phyloP scores from a whole-genome alignment of 2,113 vertebrate genomes.

The Rhynchopsitta pachyrhyncha region DNA sequence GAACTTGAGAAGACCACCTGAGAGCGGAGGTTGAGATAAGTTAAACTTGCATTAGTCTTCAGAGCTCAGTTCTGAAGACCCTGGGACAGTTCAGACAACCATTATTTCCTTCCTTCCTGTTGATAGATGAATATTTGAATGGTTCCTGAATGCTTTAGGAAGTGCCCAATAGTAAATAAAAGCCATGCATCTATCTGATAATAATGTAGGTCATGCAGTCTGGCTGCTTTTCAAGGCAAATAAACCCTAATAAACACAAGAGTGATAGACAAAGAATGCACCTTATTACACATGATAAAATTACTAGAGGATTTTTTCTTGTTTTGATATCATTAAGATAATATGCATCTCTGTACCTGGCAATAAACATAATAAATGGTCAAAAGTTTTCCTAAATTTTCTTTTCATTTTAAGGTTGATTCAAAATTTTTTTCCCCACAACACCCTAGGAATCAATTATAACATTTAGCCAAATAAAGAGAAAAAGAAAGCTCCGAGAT shows the following conservation, averaged over 20 bases:
- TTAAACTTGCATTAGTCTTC: neutral
- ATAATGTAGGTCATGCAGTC: neutral
- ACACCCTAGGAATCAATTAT: neutral
- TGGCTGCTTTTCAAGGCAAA: neutral
- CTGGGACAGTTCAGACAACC: neutral
- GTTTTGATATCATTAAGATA: neutral
- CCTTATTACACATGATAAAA: neutral
- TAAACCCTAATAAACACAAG: neutral
- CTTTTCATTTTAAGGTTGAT: neutral
- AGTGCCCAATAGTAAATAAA: neutral
- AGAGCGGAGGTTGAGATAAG: neutral
- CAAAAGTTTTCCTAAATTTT: neutral
- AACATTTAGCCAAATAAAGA: neutral
- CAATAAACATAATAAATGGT: neutral
- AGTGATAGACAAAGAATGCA: neutral
- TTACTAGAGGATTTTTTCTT: neutral
- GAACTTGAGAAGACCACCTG: neutral
- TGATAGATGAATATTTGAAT: neutral
- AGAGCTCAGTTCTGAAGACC: neutral
- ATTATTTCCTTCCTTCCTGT: neutral
- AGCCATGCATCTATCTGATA: neutral
- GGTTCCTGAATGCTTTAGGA: neutral
- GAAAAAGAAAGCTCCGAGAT: neutral
- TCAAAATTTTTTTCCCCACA: neutral
- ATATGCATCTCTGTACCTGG: neutral